phyloP scores from a whole-genome alignment of 2,888 invertebrate species.

The Deroplatys truncata region DNA sequence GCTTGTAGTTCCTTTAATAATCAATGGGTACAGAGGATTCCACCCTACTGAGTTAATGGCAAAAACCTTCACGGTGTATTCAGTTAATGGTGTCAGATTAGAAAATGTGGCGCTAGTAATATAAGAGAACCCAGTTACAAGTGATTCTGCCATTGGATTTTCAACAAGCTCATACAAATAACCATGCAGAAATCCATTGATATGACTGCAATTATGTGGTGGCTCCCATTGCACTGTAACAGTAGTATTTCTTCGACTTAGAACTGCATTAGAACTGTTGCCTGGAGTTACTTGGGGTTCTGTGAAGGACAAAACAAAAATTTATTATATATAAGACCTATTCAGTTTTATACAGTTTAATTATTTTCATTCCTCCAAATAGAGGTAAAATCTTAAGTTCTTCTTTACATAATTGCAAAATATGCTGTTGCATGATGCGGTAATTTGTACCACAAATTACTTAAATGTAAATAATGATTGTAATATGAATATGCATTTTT shows the following conservation, averaged over 20 bases:
- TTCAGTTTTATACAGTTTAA: too few relatives aligned
- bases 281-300: not conserved
- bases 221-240: slow-evolving; percentile 12
- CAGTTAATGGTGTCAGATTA: slow-evolving; percentile 13
- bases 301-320: not conserved
- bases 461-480: too few relatives aligned
- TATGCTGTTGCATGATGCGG: too few relatives aligned
- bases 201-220: not conserved
- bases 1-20: slow-evolving; percentile 1
- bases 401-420: too few relatives aligned
- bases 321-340: too few relatives aligned
- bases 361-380: too few relatives aligned
- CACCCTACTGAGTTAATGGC: slow-evolving; percentile 8
- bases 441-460: too few relatives aligned
- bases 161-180: slow-evolving; percentile 13
- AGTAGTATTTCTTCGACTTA: slow-evolving; percentile 8
- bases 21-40: not conserved
- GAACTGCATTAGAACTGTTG: not conserved
- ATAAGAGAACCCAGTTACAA: not conserved
- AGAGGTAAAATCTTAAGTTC: too few relatives aligned
- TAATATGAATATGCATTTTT: too few relatives aligned
- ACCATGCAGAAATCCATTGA: slow-evolving; percentile 15
- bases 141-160: too few relatives aligned
- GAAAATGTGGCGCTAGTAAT: not conserved
- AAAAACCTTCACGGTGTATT: slow-evolving; percentile 20